These are phyloP conservation scores for Drosophila ogumai DNA, from an alignment of 1,140 invertebrate genomes.

Conservation along the genomic window DNA sequence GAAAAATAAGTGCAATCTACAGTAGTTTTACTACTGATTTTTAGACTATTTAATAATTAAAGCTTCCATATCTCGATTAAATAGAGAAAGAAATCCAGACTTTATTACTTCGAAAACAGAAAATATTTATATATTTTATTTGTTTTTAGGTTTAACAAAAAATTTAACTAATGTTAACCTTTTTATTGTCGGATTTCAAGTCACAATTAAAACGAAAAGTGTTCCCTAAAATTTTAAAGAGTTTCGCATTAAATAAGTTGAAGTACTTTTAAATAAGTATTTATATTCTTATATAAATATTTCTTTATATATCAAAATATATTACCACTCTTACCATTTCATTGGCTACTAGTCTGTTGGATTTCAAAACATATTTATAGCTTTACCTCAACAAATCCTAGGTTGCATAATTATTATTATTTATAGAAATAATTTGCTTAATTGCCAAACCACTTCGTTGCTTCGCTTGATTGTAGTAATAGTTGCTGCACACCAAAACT, in stretches of 20 bases:
- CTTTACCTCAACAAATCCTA: background rate
- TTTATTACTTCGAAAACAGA: background rate
- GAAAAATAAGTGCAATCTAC: too few relatives aligned
- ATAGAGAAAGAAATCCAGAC: background rate
- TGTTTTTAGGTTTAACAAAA: background rate
- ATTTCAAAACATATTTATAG: background rate
- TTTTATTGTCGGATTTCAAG: background rate
- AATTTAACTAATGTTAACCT: background rate
- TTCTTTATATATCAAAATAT: background rate
- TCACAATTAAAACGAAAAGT: background rate
- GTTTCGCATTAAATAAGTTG: background rate
- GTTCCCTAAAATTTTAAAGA: background rate
- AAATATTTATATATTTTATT: background rate
- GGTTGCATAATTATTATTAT: background rate
- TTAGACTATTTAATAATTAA: background rate
- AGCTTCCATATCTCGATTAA: background rate
- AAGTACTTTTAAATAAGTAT: background rate
- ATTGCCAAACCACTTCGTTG: background rate
- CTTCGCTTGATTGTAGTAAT: background rate
- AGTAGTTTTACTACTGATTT: too few relatives aligned
- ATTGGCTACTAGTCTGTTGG: too few relatives aligned
- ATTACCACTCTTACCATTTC: background rate
- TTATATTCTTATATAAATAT: background rate
- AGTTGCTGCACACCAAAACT: background rate
- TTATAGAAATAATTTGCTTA: conserved; percentile 7